Conservation (phyloP, 2,888 invertebrate genomes). For the Anthophora plumipes region DNA sequence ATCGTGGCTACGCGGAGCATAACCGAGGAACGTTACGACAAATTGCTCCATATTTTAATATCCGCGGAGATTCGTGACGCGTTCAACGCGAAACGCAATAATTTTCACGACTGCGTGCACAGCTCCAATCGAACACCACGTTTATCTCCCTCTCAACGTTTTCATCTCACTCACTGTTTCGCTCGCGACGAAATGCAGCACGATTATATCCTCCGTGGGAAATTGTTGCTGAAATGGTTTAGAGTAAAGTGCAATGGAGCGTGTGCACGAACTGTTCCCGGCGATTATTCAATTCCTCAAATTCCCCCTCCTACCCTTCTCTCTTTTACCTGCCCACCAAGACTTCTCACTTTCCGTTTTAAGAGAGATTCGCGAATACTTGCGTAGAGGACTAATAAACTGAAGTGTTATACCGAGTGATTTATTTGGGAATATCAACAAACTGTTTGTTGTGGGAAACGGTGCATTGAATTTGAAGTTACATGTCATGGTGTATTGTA, state of each 20-base stretch:
- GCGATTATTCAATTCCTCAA: constrained; percentile 55
- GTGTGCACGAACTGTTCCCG: constrained; percentile 45
- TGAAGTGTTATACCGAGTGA: background rate
- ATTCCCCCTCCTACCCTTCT: constrained; percentile 23
- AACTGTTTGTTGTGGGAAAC: background rate
- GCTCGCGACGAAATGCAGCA: constrained; percentile 35
- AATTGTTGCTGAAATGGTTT: constrained; percentile 58
- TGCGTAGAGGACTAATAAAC: background rate
- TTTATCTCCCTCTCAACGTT: background rate
- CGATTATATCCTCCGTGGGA: constrained; percentile 51
- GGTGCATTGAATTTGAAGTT: no score
- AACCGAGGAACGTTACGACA: background rate
- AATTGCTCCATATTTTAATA: constrained; percentile 5
- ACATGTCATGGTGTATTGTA: no score
- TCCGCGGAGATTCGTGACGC: constrained; percentile 26
- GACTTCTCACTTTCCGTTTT: constrained; percentile 29
- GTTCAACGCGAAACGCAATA: constrained; percentile 41
- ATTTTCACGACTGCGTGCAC: constrained; percentile 36
- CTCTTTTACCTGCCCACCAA: background rate
- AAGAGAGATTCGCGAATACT: constrained; percentile 22
- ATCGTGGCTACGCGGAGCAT: background rate
- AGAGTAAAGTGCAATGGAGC: constrained; percentile 56
- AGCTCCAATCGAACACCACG: constrained; percentile 45
- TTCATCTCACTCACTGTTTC: background rate
- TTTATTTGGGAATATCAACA: background rate